A percentile compares a stretch with the other conserved stretches of the same genome.
Evolutionary conservation across 1,140 invertebrate genomes (phyloP).

Genomic region (Trichoplusia ni): DNA sequence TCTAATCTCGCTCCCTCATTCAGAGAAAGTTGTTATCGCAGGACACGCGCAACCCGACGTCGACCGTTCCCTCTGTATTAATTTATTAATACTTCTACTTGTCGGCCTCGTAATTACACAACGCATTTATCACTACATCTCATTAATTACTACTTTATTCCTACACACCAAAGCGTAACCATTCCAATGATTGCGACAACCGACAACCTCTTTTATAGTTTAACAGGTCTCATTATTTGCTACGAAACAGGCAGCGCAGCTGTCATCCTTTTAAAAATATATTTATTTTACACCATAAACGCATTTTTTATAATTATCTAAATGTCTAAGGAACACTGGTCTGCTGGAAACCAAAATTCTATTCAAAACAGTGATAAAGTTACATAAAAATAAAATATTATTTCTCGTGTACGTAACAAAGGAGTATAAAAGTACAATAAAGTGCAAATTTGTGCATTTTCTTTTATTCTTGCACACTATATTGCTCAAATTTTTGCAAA

Average conservation of each 20-base stretch:
- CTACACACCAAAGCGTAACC: background rate
- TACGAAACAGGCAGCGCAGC: conserved; percentile 1
- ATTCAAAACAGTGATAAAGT: background rate
- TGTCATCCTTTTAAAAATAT: conserved; percentile 3
- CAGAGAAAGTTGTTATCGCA: conserved; percentile 64
- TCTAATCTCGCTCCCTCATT: conserved; percentile 57
- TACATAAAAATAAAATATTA: background rate
- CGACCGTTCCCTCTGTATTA: conserved; percentile 16
- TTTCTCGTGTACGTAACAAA: conserved; percentile 14
- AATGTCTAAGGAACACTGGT: background rate
- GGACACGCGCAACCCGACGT: conserved; percentile 26
- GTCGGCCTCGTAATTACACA: conserved; percentile 38
- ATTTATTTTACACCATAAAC: conserved; percentile 13
- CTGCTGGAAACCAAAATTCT: conserved; percentile 13
- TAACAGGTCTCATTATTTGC: conserved; percentile 2
- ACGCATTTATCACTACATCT: conserved; percentile 29
- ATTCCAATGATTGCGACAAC: background rate
- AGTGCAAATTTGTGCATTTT: background rate
- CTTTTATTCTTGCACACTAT: conserved; percentile 1
- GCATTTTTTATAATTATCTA: background rate
- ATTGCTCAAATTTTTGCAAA: background rate
- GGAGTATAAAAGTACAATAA: background rate
- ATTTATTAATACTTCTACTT: conserved; percentile 20
- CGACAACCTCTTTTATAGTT: background rate
- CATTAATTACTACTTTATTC: background rate